Evolutionary conservation across 2,113 vertebrate genomes (phyloP), one percentile per base, ranked within the genome.

Genomic region (Centropristis striata): DNA sequence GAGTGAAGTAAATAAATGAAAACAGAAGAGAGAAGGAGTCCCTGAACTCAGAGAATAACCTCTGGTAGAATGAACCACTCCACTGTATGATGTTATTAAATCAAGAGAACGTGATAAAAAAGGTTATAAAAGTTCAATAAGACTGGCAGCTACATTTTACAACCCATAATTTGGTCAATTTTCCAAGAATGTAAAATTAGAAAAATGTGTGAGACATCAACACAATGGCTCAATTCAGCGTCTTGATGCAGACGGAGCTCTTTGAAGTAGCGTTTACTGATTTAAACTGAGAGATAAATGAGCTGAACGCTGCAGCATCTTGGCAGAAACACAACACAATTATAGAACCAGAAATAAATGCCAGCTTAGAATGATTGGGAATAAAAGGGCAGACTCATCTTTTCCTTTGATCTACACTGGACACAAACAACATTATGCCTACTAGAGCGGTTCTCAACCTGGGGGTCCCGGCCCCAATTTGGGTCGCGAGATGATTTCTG

Each of bases 71-170:
- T 20, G 23, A 18, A 28, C 58, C 50, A 49, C 41, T 14, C 14
- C 27, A 21, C 16, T 36, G 25, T 36, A 9, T 49, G 37, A 61
- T 47, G 70, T 51, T 42, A 74, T 72, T 69, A 79, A 67, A 71
- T 60, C 27, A 54, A 55, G 49, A 32, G 25, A 58, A 20, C 27
- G 73, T 49, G 37, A 85, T 72, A 57, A 57, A 80, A n/a, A 51
- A 59, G 60, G 20, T 67, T 49, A 18, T 53, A 65, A 61, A 74
- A 32, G 47, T 84, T 79, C 58, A 84, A 60, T 54, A 21, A 79
- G 32, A 54, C 60, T 58, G 44, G 21, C 57, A 80, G 32, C 54
- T 42, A 20, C 16, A 16, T 77, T 86, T 75, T 63, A 76, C 37
- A 71, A 64, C 69, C 61, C 1, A 27, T 42, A 74, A 85, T 79